phyloP scores from a whole-genome alignment of 2,113 vertebrate species.

The Limnothrissa miodon region DNA sequence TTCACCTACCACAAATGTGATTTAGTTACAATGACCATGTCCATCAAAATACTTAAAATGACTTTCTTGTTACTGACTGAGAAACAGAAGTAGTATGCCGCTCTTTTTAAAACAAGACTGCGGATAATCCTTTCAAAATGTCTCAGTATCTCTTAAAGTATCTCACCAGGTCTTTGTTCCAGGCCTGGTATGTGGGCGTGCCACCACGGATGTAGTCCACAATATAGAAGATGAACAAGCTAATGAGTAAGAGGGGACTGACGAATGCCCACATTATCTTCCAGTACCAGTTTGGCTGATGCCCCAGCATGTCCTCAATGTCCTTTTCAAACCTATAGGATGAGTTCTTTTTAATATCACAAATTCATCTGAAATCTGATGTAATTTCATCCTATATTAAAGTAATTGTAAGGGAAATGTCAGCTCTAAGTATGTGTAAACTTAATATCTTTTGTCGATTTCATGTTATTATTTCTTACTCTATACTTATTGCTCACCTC shows the following conservation, averaged over 20 bases:
- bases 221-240: constrained; percentile 85
- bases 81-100: background rate
- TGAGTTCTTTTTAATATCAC: background rate
- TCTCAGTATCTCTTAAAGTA: too few species aligned
- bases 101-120: too few species aligned
- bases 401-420: background rate
- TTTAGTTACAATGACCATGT: background rate
- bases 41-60: background rate
- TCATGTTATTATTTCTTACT: background rate
- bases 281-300: constrained; percentile 81
- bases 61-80: background rate
- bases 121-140: too few species aligned
- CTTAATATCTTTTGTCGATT: background rate
- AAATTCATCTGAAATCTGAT: background rate
- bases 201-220: constrained; percentile 82
- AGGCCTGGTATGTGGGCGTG: constrained; percentile 84
- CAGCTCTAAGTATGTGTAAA: background rate
- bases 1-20: background rate
- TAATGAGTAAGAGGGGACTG: constrained; percentile 83
- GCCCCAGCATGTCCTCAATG: constrained; percentile 83
- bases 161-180: constrained; percentile 83
- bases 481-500: too few species aligned
- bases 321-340: constrained; percentile 84
- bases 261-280: constrained; percentile 79
- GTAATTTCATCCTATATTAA: background rate